phyloP scores from a whole-genome alignment of 2,797 vertebrate genomes.

The Diplodus puntazzo region DNA sequence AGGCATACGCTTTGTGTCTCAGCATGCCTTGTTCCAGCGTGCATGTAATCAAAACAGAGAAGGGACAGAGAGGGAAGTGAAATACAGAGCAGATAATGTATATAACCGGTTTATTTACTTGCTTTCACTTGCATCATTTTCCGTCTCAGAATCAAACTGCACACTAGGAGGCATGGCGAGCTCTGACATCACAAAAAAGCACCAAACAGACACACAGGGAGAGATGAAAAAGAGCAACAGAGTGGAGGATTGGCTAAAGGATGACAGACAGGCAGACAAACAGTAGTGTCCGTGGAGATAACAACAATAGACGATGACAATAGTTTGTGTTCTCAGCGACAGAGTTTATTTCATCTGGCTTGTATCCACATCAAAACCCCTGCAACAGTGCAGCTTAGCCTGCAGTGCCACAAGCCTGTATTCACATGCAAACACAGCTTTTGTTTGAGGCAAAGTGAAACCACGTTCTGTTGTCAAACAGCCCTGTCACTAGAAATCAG shows the following conservation, averaged over 20 bases:
- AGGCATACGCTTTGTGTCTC: constrained; percentile 43
- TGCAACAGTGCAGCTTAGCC: not conserved
- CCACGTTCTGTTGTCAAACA: not conserved
- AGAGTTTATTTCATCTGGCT: constrained; percentile 28
- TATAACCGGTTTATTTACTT: constrained; percentile 65
- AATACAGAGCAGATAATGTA: constrained; percentile 61
- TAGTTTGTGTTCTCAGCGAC: constrained; percentile 21
- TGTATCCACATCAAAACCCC: not conserved
- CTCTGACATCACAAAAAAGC: constrained; percentile 41
- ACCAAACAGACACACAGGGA: not conserved
- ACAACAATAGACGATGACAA: constrained; percentile 33
- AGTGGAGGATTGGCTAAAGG: constrained; percentile 27
- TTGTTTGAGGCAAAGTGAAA: constrained; percentile 4
- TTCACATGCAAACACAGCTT: constrained; percentile 11
- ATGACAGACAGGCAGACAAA: constrained; percentile 33
- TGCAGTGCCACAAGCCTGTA: not conserved
- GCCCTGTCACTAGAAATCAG: not conserved
- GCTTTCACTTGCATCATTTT: constrained; percentile 62
- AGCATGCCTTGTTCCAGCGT: constrained; percentile 33
- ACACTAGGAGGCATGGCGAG: constrained; percentile 31
- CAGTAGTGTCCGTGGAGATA: constrained; percentile 33
- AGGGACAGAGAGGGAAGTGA: constrained; percentile 35
- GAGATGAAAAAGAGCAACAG: constrained; percentile 30
- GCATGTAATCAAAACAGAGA: constrained; percentile 34
- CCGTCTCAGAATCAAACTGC: constrained; percentile 45